phyloP scores from a whole-genome alignment of 2,113 vertebrate species.

The Prionailurus bengalensis region DNA sequence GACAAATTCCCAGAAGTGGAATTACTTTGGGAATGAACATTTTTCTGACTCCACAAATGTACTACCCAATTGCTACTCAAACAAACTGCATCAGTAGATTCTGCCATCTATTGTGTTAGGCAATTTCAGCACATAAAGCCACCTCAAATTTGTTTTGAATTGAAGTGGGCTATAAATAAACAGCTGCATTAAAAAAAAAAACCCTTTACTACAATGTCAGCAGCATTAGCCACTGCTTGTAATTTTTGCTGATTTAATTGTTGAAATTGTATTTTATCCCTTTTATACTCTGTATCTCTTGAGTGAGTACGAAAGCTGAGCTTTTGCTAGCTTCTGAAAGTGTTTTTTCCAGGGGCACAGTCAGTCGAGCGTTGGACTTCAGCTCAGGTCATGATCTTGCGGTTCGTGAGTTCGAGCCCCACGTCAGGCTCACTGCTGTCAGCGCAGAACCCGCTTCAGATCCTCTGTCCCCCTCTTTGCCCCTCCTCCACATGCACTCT shows the following conservation, averaged over 20 bases:
- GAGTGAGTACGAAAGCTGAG: neutral
- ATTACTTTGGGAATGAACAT: conserved; percentile 55
- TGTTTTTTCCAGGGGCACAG: neutral
- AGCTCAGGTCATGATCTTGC: too few species aligned
- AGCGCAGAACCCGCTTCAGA: too few species aligned
- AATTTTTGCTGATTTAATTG: conserved; percentile 25
- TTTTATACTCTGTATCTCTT: neutral
- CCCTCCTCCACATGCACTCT: too few species aligned
- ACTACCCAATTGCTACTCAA: conserved; percentile 32
- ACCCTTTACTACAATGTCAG: neutral
- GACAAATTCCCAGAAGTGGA: conserved; percentile 74
- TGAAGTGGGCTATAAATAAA: neutral
- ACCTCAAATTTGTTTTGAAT: conserved; percentile 40
- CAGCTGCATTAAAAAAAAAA: neutral
- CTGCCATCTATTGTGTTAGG: conserved; percentile 24
- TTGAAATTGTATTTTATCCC: neutral
- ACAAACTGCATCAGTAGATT: neutral
- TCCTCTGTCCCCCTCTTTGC: too few species aligned
- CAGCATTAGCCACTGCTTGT: neutral
- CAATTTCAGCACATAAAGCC: neutral
- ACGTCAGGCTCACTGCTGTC: too few species aligned
- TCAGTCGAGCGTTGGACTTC: too few species aligned
- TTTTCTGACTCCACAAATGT: conserved; percentile 47
- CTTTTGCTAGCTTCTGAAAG: neutral
- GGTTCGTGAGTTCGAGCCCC: too few species aligned